Percentiles rank a stretch among this genome's conserved stretches.
Evolutionary conservation across 2,797 vertebrate genomes (phyloP).

Genomic region (Chelidonichthys spinosus): DNA sequence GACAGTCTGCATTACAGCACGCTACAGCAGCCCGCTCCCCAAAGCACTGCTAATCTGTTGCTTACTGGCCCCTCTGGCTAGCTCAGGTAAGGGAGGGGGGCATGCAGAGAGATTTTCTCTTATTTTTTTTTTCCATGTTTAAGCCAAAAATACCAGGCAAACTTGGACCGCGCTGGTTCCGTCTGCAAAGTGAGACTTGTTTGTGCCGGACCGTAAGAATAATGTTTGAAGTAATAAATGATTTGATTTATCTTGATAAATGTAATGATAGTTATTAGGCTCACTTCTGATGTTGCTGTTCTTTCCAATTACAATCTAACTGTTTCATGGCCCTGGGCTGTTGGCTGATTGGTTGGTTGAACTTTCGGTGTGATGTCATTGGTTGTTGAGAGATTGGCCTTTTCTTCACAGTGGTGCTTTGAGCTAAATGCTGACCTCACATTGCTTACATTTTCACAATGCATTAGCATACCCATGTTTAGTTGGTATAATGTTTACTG

Average conservation of each 20-base stretch:
- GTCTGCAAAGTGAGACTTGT: not conserved
- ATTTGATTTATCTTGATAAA: not conserved
- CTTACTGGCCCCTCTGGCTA: slow-evolving; percentile 57
- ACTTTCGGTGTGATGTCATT: not conserved
- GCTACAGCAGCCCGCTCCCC: slow-evolving; percentile 72
- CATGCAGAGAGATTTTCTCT: slow-evolving; percentile 14
- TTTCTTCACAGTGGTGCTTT: not conserved
- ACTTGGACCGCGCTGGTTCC: not conserved
- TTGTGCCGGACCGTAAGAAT: not conserved
- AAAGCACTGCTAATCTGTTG: slow-evolving; percentile 75
- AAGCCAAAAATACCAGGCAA: slow-evolving; percentile 2
- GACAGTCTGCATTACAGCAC: slow-evolving; percentile 80
- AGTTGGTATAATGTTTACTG: not conserved
- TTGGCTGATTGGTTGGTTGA: slow-evolving; percentile 7
- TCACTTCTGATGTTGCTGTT: not conserved
- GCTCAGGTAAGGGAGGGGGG: slow-evolving; percentile 62
- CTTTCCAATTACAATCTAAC: not conserved
- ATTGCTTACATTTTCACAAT: not conserved
- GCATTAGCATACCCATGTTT: not conserved
- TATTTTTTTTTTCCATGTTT: slow-evolving; percentile 11
- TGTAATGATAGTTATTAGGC: not conserved
- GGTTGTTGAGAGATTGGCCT: not conserved
- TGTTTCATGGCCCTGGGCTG: not conserved
- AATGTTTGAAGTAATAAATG: not conserved
- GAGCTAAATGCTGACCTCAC: not conserved